These are phyloP conservation scores for Trematocara nigrifrons DNA, from an alignment of 2,113 vertebrate genomes.

Conservation along the genomic window DNA sequence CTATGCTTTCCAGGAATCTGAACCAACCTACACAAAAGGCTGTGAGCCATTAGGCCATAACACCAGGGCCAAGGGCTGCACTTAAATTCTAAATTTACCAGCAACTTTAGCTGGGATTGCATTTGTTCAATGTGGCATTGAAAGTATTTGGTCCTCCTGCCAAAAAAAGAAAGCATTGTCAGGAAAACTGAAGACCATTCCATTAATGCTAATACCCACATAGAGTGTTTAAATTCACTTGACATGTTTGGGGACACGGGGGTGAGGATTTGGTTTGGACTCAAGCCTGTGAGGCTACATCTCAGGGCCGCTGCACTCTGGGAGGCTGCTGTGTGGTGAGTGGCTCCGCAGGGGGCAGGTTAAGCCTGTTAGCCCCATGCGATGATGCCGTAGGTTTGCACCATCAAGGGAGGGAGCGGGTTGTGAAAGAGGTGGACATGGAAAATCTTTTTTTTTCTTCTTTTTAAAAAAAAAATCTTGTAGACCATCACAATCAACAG, in stretches of 20 bases:
- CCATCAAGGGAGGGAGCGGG: neutral
- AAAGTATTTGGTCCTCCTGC: neutral
- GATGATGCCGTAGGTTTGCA: conserved; percentile 16
- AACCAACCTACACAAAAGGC: neutral
- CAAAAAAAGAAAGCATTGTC: neutral
- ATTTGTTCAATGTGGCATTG: neutral
- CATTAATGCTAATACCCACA: conserved; percentile 1
- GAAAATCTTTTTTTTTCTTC: neutral
- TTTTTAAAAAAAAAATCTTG: neutral
- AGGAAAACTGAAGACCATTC: neutral
- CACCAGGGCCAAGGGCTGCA: conserved; percentile 14
- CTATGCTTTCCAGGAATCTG: neutral
- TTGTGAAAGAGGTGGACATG: neutral
- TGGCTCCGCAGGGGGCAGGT: conserved; percentile 23
- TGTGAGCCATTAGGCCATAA: neutral
- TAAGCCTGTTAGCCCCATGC: conserved; percentile 47
- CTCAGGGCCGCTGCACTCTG: neutral
- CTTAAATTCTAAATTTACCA: conserved; percentile 2
- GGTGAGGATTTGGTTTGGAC: conserved; percentile 16
- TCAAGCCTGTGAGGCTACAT: neutral
- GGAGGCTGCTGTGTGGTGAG: conserved; percentile 15
- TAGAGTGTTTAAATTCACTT: conserved; percentile 17
- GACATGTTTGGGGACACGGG: neutral
- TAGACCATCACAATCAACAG: neutral
- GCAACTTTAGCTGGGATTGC: neutral